A percentile compares a stretch with the other conserved stretches of the same genome.
Conservation (phyloP, 2,888 invertebrate genomes). For the Xanthia togata region DNA sequence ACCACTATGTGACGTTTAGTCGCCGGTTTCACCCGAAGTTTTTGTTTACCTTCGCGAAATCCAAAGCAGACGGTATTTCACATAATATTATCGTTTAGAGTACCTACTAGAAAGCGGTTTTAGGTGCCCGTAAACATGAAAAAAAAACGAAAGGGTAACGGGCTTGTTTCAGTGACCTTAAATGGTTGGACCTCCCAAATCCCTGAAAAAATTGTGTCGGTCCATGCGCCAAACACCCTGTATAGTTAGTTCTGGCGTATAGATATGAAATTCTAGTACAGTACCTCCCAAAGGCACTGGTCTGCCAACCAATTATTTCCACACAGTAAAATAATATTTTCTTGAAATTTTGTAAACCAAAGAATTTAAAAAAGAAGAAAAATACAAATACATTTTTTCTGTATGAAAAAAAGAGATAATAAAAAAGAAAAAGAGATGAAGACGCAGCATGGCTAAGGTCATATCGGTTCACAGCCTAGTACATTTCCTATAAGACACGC, state of each 20-base stretch:
- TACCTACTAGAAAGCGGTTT: slow-evolving; percentile 30
- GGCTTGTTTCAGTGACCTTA: slow-evolving; percentile 39
- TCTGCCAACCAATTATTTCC: not conserved
- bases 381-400: not conserved
- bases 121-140: slow-evolving; percentile 15
- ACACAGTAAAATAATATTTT: not conserved
- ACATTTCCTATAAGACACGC: slow-evolving; percentile 66
- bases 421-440: no score
- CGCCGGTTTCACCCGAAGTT: slow-evolving; percentile 63
- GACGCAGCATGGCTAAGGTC: slow-evolving; percentile 51
- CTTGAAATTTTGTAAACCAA: no score
- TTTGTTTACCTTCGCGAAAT: slow-evolving; percentile 57
- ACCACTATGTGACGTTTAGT: slow-evolving; percentile 47
- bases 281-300: no score
- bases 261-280: no score
- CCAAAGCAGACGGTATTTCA: slow-evolving; percentile 30
- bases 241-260: no score
- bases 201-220: no score
- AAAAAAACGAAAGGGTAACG: slow-evolving; percentile 7
- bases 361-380: not conserved
- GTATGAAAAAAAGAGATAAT: slow-evolving; percentile 3
- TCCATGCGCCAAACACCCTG: no score
- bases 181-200: no score
- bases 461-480: slow-evolving; percentile 51
- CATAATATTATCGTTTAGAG: slow-evolving; percentile 53